Evolutionary conservation across 2,888 invertebrate genomes (phyloP).

Genomic region (Abscondita cerata): DNA sequence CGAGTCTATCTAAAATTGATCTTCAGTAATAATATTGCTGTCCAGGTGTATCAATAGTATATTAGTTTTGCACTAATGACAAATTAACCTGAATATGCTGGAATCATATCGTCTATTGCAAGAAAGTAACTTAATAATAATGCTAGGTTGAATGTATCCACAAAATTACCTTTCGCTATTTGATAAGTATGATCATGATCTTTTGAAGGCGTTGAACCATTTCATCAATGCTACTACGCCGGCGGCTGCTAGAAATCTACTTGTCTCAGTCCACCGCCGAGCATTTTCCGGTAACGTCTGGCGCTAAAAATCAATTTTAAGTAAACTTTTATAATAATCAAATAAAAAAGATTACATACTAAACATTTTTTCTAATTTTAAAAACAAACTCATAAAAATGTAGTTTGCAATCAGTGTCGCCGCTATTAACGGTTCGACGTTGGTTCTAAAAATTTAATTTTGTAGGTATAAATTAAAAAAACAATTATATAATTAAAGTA

Average conservation of each 20-base stretch:
- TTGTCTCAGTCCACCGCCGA: conserved; percentile 96
- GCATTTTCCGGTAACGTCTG: conserved; percentile 87
- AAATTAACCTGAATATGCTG: conserved; percentile 67
- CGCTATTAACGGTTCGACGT: too few species aligned
- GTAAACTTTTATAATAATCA: too few species aligned
- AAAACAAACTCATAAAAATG: too few species aligned
- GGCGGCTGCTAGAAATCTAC: conserved; percentile 87
- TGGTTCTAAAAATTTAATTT: too few species aligned
- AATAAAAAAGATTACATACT: too few species aligned
- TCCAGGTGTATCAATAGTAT: conserved; percentile 73
- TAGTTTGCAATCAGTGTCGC: too few species aligned
- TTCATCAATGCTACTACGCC: conserved; percentile 84
- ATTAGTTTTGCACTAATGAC: conserved; percentile 71
- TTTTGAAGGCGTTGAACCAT: conserved; percentile 72
- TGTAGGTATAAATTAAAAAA: too few species aligned
- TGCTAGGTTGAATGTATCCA: neutral
- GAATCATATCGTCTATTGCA: conserved; percentile 70
- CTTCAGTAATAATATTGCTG: conserved; percentile 62
- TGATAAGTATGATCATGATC: conserved; percentile 77
- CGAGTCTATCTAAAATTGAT: conserved; percentile 64
- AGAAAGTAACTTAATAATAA: conserved; percentile 22
- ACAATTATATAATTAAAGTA: too few species aligned
- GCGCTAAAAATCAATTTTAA: too few species aligned
- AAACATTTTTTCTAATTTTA: too few species aligned
- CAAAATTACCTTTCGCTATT: conserved; percentile 70